Evolutionary conservation across 1,140 invertebrate species (phyloP).

Genomic region (Anastrepha obliqua): DNA sequence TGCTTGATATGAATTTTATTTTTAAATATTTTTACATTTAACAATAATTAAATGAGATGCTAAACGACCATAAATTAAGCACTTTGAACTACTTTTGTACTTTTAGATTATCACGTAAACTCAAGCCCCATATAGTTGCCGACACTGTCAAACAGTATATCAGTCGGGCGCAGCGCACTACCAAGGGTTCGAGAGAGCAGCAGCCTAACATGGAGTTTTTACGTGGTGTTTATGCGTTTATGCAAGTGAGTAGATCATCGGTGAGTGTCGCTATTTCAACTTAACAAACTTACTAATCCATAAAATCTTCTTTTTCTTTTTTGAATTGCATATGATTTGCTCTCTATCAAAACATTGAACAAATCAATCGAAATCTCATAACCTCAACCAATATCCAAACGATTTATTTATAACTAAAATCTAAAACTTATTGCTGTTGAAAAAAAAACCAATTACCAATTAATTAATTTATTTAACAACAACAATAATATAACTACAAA

Average conservation of each 20-base stretch:
- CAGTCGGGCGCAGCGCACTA: conserved; percentile 73
- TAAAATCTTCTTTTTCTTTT: conserved; percentile 71
- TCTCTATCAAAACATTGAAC: conserved; percentile 55
- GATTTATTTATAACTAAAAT: conserved; percentile 55
- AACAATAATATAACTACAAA: conserved; percentile 6
- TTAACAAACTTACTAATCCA: conserved; percentile 74
- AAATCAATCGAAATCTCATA: conserved; percentile 53
- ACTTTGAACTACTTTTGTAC: background rate
- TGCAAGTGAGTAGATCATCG: conserved; percentile 76
- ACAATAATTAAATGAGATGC: too few species aligned
- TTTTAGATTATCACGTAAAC: conserved; percentile 61
- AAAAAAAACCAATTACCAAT: conserved; percentile 17
- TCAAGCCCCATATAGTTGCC: conserved; percentile 74
- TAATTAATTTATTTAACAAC: background rate
- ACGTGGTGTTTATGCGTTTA: conserved; percentile 75
- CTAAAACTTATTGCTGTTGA: conserved; percentile 36
- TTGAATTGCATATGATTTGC: conserved; percentile 63
- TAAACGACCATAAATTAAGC: too few species aligned
- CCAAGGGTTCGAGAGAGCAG: conserved; percentile 72
- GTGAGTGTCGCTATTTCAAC: conserved; percentile 73
- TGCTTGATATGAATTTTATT: too few species aligned
- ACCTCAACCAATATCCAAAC: conserved; percentile 52
- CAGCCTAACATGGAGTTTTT: conserved; percentile 75
- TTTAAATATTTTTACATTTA: too few species aligned
- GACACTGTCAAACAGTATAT: conserved; percentile 74